Conservation (phyloP, 2,797 vertebrate species). For the Propithecus perrieri region DNA sequence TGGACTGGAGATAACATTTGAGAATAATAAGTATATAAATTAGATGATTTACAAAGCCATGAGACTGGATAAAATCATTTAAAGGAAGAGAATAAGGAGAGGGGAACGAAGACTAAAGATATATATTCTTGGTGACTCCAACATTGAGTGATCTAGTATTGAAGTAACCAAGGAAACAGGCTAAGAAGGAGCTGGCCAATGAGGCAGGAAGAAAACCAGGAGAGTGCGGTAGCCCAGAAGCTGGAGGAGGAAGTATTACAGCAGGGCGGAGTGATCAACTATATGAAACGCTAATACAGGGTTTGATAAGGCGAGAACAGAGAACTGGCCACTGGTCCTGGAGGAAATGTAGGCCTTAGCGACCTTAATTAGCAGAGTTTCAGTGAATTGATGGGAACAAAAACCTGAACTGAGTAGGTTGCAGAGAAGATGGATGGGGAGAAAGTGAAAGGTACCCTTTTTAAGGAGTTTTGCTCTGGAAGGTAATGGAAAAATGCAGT, state of each 20-base stretch:
- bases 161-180: neutral
- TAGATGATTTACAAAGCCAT: neutral
- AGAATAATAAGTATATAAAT: neutral
- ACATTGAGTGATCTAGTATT: neutral
- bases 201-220: neutral
- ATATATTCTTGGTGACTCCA: neutral
- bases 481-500: neutral
- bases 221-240: neutral
- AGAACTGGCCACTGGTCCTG: neutral
- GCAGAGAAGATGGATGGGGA: neutral
- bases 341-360: neutral
- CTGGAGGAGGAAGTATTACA: neutral
- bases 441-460: neutral
- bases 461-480: neutral
- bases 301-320: neutral
- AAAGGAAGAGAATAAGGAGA: neutral
- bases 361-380: neutral
- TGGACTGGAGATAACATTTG: neutral
- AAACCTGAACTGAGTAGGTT: neutral
- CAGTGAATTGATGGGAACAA: neutral
- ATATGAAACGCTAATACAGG: neutral
- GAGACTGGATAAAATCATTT: neutral
- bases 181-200: neutral
- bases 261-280: neutral
- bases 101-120: too few relatives aligned